Percentiles rank a stretch among this genome's conserved stretches.
Evolutionary conservation across 2,888 invertebrate genomes (phyloP).

Genomic region (Graphium colonna): DNA sequence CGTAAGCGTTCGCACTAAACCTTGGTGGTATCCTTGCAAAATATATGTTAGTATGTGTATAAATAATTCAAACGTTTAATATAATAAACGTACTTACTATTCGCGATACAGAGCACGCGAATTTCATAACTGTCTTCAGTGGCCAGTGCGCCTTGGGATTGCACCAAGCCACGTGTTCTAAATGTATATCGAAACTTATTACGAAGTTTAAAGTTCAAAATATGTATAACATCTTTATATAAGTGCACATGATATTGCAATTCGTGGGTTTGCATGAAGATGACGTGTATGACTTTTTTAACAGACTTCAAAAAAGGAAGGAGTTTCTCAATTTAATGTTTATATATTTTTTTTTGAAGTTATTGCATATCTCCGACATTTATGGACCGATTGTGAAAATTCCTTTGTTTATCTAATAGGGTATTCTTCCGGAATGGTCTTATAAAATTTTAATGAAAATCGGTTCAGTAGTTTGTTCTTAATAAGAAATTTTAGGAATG

Average conservation of each 20-base stretch:
- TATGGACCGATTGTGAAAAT: no score
- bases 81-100: slow-evolving; percentile 6
- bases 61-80: slow-evolving; percentile 11
- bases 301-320: no score
- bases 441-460: no score
- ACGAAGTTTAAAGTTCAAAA: neutral
- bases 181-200: neutral
- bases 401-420: no score
- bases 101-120: slow-evolving; percentile 4
- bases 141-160: slow-evolving; percentile 14
- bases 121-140: slow-evolving; percentile 19
- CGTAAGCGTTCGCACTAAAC: neutral
- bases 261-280: neutral
- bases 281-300: slow-evolving; percentile 6
- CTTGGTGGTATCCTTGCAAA: no score
- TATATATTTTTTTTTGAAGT: no score
- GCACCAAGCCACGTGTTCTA: neutral
- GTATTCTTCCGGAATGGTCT: no score
- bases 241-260: neutral
- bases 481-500: no score
- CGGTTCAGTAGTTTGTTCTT: no score
- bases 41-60: neutral
- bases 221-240: neutral
- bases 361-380: no score
- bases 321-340: no score